Percentiles rank a stretch among this genome's conserved stretches.
phyloP scores from a whole-genome alignment of 2,113 vertebrate genomes.

The Hyla sarda region DNA sequence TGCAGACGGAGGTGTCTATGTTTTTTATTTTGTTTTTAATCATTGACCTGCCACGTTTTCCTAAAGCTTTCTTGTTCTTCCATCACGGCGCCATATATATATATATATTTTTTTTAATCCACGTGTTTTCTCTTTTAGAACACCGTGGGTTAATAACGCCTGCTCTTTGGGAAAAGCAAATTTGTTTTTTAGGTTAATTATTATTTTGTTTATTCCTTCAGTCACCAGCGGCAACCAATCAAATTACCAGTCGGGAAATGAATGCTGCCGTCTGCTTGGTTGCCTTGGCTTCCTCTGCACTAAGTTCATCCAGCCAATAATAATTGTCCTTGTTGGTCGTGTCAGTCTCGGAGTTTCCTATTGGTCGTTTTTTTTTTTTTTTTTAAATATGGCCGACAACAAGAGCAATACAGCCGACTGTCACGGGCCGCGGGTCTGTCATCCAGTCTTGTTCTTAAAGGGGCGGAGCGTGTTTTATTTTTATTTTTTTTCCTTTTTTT shows the following conservation, averaged over 20 bases:
- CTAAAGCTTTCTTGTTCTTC: not conserved
- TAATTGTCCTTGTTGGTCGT: not conserved
- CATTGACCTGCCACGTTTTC: not conserved
- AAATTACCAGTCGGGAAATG: not conserved
- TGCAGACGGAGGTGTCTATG: no score
- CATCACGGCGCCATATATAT: not conserved
- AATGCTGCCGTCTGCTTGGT: not conserved
- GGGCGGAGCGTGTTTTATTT: not conserved
- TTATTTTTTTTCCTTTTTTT: slow-evolving; percentile 7
- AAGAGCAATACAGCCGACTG: not conserved
- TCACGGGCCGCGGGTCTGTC: no score
- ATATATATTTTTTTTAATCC: not conserved
- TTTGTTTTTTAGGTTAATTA: not conserved
- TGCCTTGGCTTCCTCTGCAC: not conserved
- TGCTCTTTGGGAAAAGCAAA: no score
- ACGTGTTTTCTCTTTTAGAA: not conserved
- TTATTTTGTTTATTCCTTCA: no score
- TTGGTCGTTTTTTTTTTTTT: not conserved
- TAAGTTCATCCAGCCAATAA: not conserved
- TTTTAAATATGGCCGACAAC: not conserved
- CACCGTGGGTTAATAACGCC: not conserved
- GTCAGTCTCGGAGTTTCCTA: not conserved
- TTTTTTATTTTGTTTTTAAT: not conserved
- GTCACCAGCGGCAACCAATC: not conserved
- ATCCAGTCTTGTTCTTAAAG: not conserved